phyloP scores from a whole-genome alignment of 1,140 invertebrate genomes.

The Glossosoma conforme region DNA sequence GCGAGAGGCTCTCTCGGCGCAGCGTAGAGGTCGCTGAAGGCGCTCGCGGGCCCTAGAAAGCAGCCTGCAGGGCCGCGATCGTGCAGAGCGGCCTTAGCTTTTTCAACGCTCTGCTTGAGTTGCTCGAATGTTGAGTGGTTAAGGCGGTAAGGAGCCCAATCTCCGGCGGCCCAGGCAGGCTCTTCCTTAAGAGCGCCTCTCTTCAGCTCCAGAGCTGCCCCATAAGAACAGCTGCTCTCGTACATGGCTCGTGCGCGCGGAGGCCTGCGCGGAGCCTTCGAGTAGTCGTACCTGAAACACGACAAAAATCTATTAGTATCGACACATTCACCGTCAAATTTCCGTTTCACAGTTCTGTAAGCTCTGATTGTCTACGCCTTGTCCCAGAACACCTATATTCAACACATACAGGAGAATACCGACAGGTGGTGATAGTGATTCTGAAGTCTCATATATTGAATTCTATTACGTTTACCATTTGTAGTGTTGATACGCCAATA shows the following conservation, averaged over 20 bases:
- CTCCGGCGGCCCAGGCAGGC: slow-evolving; percentile 56
- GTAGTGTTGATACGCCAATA: no score
- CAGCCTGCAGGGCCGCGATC: slow-evolving; percentile 47
- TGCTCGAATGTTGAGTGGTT: slow-evolving; percentile 80
- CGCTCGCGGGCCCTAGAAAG: slow-evolving; percentile 50
- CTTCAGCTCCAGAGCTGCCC: slow-evolving; percentile 78
- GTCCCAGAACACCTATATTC: neutral
- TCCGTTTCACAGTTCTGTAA: neutral
- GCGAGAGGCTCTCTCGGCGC: slow-evolving; percentile 34
- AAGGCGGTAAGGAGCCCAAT: slow-evolving; percentile 69
- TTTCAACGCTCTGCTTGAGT: slow-evolving; percentile 81
- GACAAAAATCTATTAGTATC: neutral
- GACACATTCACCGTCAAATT: neutral
- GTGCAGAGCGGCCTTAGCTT: slow-evolving; percentile 77
- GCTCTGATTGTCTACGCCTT: neutral
- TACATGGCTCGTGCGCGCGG: slow-evolving; percentile 61
- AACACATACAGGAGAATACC: neutral
- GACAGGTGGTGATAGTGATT: neutral
- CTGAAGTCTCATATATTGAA: neutral
- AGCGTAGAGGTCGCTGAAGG: slow-evolving; percentile 55
- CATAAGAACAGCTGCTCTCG: slow-evolving; percentile 85
- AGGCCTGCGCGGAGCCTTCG: slow-evolving; percentile 35
- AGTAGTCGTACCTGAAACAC: neutral
- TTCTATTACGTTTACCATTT: no score
- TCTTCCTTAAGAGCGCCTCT: slow-evolving; percentile 60